Evolutionary conservation across 2,888 invertebrate species (phyloP).

Genomic region (Plagodis dolabraria): DNA sequence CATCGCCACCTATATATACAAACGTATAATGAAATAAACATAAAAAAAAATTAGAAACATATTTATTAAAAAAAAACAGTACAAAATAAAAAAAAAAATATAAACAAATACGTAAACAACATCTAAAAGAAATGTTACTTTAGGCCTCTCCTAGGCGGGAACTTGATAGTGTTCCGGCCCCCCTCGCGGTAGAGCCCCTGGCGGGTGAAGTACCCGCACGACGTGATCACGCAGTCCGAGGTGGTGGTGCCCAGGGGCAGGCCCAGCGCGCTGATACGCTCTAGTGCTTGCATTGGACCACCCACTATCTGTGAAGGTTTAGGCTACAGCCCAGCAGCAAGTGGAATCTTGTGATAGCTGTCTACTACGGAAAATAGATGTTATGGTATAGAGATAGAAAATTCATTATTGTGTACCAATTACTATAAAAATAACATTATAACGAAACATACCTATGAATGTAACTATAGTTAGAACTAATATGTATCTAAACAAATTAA

Average conservation of each 20-base stretch:
- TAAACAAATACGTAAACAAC: not conserved
- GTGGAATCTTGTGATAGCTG: too few relatives aligned
- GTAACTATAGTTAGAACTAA: too few relatives aligned
- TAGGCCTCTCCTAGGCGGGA: slow-evolving; percentile 59
- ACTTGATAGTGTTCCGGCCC: slow-evolving; percentile 63
- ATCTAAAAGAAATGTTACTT: slow-evolving; percentile 17
- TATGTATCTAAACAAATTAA: too few relatives aligned
- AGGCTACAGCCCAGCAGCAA: not conserved
- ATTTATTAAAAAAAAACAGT: not conserved
- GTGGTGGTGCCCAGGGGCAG: slow-evolving; percentile 70
- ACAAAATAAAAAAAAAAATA: not conserved
- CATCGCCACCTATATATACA: too few relatives aligned
- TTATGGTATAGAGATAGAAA: too few relatives aligned
- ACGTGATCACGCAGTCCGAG: slow-evolving; percentile 59
- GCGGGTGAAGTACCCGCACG: slow-evolving; percentile 66
- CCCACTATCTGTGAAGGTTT: slow-evolving; percentile 54
- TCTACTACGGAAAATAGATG: too few relatives aligned
- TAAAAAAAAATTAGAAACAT: not conserved
- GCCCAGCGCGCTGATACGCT: slow-evolving; percentile 76
- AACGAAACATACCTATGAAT: too few relatives aligned
- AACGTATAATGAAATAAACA: not conserved
- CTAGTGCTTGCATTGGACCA: slow-evolving; percentile 68
- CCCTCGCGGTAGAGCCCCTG: slow-evolving; percentile 63
- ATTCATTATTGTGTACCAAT: too few relatives aligned
- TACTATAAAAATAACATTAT: too few relatives aligned